Base-by-base conservation (phyloP, 2,113 vertebrate genomes). In the Lophura nycthemera region DNA sequence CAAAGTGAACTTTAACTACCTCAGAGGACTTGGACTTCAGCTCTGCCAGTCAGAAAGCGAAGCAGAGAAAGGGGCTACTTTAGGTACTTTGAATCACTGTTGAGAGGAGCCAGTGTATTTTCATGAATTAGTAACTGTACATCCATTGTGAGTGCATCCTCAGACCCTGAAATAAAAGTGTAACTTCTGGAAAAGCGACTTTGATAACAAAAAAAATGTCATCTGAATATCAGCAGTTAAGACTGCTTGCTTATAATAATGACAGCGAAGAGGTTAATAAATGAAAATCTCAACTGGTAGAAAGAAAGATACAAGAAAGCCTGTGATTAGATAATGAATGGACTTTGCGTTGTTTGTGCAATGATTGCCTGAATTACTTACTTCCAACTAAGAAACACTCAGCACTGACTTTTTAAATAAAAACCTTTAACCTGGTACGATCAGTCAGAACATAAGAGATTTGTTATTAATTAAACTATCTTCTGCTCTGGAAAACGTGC, bases 321-420 rank as follows among this genome's bases (percentile, higher is more conserved):
- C 25, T 57, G 45, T 40, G 64, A 50, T 86, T 45, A 72, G 73
- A 76, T 54, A 96, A 73, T 5, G 13, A 61, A 52, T 29, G 63
- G 76, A 94, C 89, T 95, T 89, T 32, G 71, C 29, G 12, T 4
- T 65, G 45, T 42, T 92, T 91, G 50, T 82, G 75, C 61, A 88
- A 64, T 36, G 43, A 45, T 25, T 34, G 11, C 15, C 64, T 29
- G 21, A 80, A 48, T 60, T 47, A 27, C 8, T 63, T 29, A 29
- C 12, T 50, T 21, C 22, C 60, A 21, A 19, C 63, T 42, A 19
- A 60, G 27, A 67, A 34, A 17, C 5, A 13, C 48, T 60, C 69
- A 61, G 65, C 75, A 29, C 8, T 45, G 14, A 56, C 40, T 70
- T 40, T 54, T 15, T n/a, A 32, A 42, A 45, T 66, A 36, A 74